Conservation (phyloP, 2,888 invertebrate genomes). For the Drosophila mercatorum region DNA sequence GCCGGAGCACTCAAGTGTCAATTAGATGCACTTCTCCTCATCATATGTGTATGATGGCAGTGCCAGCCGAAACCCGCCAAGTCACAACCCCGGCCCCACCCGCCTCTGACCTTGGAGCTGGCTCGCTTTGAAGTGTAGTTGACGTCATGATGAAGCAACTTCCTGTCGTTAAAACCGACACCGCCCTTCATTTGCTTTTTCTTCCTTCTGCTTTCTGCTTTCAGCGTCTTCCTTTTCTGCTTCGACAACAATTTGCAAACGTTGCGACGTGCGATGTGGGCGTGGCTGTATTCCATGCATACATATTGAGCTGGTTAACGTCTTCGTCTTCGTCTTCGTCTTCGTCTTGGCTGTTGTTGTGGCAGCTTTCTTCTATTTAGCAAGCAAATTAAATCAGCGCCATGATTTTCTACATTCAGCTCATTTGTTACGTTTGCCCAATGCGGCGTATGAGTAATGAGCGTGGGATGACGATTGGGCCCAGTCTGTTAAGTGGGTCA, state of each 20-base stretch:
- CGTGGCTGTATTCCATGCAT: conserved; percentile 33
- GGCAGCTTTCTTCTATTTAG: conserved; percentile 14
- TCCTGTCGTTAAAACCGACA: conserved; percentile 52
- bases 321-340: conserved; percentile 1
- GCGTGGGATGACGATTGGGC: conserved; percentile 39
- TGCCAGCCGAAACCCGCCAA: conserved; percentile 34
- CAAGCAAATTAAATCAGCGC: conserved; percentile 70
- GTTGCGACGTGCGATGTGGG: conserved; percentile 42
- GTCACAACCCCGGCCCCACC: conserved; percentile 3
- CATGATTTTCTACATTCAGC: conserved; percentile 48
- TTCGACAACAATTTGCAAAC: conserved; percentile 50
- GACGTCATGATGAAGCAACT: conserved; percentile 69
- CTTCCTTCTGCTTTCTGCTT: conserved; percentile 1
- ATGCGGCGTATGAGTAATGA: conserved; percentile 55
- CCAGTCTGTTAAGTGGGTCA: conserved; percentile 32
- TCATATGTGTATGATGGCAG: conserved; percentile 15
- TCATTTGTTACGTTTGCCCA: conserved; percentile 18
- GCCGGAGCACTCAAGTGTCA: conserved; percentile 70
- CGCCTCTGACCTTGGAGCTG: conserved; percentile 34
- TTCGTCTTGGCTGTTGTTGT: conserved; percentile 3
- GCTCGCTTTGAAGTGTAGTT: conserved; percentile 55
- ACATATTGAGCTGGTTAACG: conserved; percentile 46
- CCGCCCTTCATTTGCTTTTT: conserved; percentile 19
- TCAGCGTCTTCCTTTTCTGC: conserved; percentile 1
- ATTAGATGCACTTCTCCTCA: conserved; percentile 73